Evolutionary conservation across 2,888 invertebrate genomes (phyloP).

Genomic region (Drosophila peninsularis): DNA sequence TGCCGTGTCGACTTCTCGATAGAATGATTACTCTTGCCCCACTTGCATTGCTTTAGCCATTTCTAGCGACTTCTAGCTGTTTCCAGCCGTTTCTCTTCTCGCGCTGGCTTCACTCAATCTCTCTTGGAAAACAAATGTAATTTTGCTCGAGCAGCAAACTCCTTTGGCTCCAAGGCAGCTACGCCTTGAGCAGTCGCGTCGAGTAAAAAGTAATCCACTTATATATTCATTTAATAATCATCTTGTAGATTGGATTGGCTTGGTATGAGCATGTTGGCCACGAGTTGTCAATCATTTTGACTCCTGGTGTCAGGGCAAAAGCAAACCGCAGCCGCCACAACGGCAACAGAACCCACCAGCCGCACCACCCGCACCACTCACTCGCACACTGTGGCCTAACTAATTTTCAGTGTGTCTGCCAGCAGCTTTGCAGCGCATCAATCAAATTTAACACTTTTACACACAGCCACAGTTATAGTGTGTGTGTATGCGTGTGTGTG

Average conservation of each 20-base stretch:
- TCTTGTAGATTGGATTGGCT: conserved; percentile 18
- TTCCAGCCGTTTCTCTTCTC: not conserved
- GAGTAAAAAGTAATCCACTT: conserved; percentile 21
- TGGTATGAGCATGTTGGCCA: conserved; percentile 12
- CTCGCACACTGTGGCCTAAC: conserved; percentile 46
- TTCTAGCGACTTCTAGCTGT: not conserved
- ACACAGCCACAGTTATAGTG: conserved; percentile 4
- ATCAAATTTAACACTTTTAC: conserved; percentile 67
- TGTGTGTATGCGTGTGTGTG: not conserved
- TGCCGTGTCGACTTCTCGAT: too few relatives aligned
- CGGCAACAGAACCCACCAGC: conserved; percentile 2
- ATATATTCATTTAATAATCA: conserved; percentile 24
- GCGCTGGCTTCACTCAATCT: not conserved
- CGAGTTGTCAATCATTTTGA: conserved; percentile 60
- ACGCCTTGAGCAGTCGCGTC: not conserved
- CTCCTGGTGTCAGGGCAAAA: conserved; percentile 23
- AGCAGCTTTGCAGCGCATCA: conserved; percentile 65
- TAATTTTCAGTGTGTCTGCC: conserved; percentile 71
- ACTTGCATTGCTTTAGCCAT: not conserved
- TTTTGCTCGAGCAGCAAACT: not conserved
- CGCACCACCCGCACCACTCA: conserved; percentile 13
- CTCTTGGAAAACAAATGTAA: not conserved
- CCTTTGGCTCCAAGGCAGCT: not conserved
- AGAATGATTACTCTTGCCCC: too few relatives aligned
- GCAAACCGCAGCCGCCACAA: conserved; percentile 19